Evolutionary conservation across 2,113 vertebrate genomes (phyloP), one percentile per base, ranked within the genome.

Genomic region (Tetrao urogallus): DNA sequence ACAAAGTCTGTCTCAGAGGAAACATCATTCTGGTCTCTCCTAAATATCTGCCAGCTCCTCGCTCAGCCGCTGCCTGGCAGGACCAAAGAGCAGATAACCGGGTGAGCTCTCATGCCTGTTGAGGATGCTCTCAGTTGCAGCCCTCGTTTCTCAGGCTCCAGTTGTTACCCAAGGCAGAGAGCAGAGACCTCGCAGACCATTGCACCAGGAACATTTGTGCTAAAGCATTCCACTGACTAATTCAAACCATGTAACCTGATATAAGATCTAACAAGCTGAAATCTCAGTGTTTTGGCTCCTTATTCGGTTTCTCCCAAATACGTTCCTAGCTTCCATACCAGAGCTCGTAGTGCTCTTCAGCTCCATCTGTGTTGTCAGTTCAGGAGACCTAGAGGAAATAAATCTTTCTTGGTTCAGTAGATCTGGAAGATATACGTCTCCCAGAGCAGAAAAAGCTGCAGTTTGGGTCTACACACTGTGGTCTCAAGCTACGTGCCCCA

Each of bases 341-440:
- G 69, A 65, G 69, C 65, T 71, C 25, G 15, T 30, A 74, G n/a
- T 13, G 32, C 28, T 65, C 45, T 45, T 40, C 2, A 89, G 42
- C 36, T 79, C 30, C 52, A 61, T 60, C 58, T 90, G 70, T 2
- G 0, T 0, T 80, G 74, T 32, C 4, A 0, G 73, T 15, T 92
- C 67, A 71, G n/a, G 57, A 90, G 30, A 74, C 36, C 10, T 87
- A 27, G 43, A 79, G 80, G 64, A 90, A 88, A 73, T 8, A 56
- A 0, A 10, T 20, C 28, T 72, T 24, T 56, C 6, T 21, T 1
- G 0, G 75, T 28, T 88, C 22, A 89, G 50, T 16, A 74, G 27
- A 74, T 50, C 28, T 79, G 48, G 38, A 95, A 81, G 24, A 83
- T 78, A 56, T 12, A 58, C 4, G n/a, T 24, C 40, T 52, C 73